Evolutionary conservation across 1,140 invertebrate genomes (phyloP).

Genomic region (Micrasema longulum): DNA sequence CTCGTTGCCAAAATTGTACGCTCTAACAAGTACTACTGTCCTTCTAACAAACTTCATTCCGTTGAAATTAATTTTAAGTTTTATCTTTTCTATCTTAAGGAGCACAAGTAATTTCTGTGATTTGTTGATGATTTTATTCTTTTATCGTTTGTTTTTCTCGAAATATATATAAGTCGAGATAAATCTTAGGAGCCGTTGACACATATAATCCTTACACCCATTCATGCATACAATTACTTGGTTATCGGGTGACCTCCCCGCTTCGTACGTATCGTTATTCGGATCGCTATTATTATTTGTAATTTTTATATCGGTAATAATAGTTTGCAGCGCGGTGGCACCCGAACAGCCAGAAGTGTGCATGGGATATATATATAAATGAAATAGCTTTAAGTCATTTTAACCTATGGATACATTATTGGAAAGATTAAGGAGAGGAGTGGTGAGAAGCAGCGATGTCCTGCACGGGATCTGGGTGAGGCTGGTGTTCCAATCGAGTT

Average conservation of each 20-base stretch:
- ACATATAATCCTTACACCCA: slow-evolving; percentile 50
- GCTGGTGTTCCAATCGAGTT: slow-evolving; percentile 49
- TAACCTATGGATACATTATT: slow-evolving; percentile 55
- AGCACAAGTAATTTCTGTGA: slow-evolving; percentile 45
- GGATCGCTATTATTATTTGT: slow-evolving; percentile 22
- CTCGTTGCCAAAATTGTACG: slow-evolving; percentile 7
- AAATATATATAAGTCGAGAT: slow-evolving; percentile 17
- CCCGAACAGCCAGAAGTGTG: slow-evolving; percentile 50
- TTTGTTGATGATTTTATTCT: slow-evolving; percentile 41
- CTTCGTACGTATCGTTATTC: not conserved
- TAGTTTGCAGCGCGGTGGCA: slow-evolving; percentile 31
- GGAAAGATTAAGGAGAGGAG: slow-evolving; percentile 46
- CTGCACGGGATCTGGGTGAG: slow-evolving; percentile 34
- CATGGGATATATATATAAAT: slow-evolving; percentile 54
- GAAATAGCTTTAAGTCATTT: slow-evolving; percentile 55
- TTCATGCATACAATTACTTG: slow-evolving; percentile 50
- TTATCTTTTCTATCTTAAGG: slow-evolving; percentile 38
- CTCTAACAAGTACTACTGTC: not conserved
- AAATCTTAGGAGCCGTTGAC: slow-evolving; percentile 53
- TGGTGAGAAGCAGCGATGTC: slow-evolving; percentile 29
- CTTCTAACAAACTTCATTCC: slow-evolving; percentile 35
- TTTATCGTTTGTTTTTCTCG: slow-evolving; percentile 30
- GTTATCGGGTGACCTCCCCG: slow-evolving; percentile 49
- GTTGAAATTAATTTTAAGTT: slow-evolving; percentile 38
- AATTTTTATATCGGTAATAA: slow-evolving; percentile 38